Evolutionary conservation across 35 echinoderm and acorn worm genomes (phyloP).

Genomic region (Lytechinus pictus): DNA sequence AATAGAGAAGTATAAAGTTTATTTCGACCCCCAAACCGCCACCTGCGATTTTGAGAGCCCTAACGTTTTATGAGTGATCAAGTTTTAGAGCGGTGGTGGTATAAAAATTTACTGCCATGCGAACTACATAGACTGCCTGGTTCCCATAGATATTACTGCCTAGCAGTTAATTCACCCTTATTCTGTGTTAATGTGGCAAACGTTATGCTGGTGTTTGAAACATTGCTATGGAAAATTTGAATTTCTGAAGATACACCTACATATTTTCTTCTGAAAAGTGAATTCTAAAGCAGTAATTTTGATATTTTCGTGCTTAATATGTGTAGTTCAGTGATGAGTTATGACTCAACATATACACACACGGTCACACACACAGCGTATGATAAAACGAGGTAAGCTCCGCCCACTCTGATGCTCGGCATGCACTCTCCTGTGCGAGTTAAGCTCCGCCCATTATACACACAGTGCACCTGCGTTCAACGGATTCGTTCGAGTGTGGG

Average conservation of each 20-base stretch:
- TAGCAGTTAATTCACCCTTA: neutral
- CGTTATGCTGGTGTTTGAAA: neutral
- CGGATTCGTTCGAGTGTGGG: neutral
- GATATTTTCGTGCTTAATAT: neutral
- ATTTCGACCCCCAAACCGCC: constrained; percentile 30
- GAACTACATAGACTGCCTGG: neutral
- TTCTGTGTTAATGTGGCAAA: neutral
- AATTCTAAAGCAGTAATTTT: neutral
- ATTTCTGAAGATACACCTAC: neutral
- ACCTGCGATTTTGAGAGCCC: constrained; percentile 46
- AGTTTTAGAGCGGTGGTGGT: constrained; percentile 64
- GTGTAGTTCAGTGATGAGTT: neutral
- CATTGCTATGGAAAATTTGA: neutral
- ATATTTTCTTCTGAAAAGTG: neutral
- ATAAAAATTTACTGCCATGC: constrained; percentile 73
- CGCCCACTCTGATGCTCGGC: neutral
- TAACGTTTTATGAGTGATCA: constrained; percentile 76
- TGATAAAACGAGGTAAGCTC: neutral
- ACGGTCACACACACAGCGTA: neutral
- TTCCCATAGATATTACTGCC: neutral
- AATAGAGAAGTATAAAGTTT: neutral
- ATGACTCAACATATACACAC: neutral
- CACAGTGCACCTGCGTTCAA: neutral
- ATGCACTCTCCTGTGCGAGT: neutral
- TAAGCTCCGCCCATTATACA: neutral